Evolutionary conservation across 2,113 vertebrate species (phyloP), one percentile per base, ranked within the genome.

Genomic region (Thunnus maccoyii): DNA sequence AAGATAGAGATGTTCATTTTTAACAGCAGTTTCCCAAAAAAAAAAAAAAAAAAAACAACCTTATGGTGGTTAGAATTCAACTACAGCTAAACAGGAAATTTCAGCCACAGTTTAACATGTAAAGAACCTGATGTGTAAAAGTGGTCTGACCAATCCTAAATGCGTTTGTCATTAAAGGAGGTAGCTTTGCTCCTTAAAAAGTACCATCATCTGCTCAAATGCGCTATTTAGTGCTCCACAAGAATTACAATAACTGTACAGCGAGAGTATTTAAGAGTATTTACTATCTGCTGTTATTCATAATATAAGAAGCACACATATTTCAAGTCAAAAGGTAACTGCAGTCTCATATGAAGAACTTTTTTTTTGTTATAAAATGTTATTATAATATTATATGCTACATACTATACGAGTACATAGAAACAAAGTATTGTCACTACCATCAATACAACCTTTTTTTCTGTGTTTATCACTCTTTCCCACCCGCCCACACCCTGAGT

Each of bases 111-210:
- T 22, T 22, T 16, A n/a, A 0, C 22, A 22, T 22, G 22, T 22
- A 47, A 15, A 69, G n/a, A 51, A 14, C 27, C 62, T 67, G 13
- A 61, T 8, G 11, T 54, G 27, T 27, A 3, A 27, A 44, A 46
- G 5, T 47, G 2, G 11, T 6, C 16, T 18, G 14, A 60, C 3
- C 30, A 47, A 9, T 13, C 13, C 1, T 7, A 54, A 32, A 2
- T n/a, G 52, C 22, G 22, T 22, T 22, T 47, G 3, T 69, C 32
- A 17, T 32, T 58, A 22, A n/a, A 73, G 48, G 48, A 67, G 20
- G 55, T 61, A 54, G 32, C 18, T 41, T 41, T 62, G 50, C 27
- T 48, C 80, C 70, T 76, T 57, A 70, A 64, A 67, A 68, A 51
- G 65, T 51, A 70, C 65, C 67, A 72, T 30, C 12, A 14, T 51